Base-by-base conservation (phyloP, 2,113 vertebrate species). In the Perca fluviatilis region DNA sequence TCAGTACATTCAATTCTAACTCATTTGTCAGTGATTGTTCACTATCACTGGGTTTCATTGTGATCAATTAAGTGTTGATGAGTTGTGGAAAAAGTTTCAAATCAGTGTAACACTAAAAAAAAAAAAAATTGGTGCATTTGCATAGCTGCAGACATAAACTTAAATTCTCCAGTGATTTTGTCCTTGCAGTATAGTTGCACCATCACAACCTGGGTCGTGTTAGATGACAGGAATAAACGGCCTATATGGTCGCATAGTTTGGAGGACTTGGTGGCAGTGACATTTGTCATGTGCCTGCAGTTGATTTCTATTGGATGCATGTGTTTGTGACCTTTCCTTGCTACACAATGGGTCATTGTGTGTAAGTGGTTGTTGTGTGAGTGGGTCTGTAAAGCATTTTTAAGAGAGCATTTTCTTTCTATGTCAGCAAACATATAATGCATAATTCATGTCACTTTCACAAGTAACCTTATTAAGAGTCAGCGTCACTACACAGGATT, bases 401-500 rank as follows among this genome's bases (percentile, higher is more conserved):
- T 75, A 50, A 53, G 71, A 62, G 21, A 25, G 56, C 46, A 2
- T 57, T 69, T 53, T 79, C 43, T 18, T 33, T 8, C 56, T 43
- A 51, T 82, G 71, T 87, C 84, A 91, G 69, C 78, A 76, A 60
- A 82, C 25, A 69, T 60, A 25, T 36, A 33, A 84, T 81, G 63
- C 56, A 84, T 79, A 43, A 84, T 74, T 84, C 66, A 88, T 61
- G 61, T 88, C 68, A 85, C 80, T 67, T 91, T 86, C 64, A 84
- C 69, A 81, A 88, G 76, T 78, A 71, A 65, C 74, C 85, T 77
- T 61, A 83, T 88, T 89, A 84, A 87, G 49, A 71, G 81, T 53
- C 66, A 40, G 12, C 88, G 74, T 93, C 51, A 16, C 25, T 46
- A 65, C 46, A 53, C 82, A 99, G 98, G 98, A 99, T 90, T 97